Conservation (phyloP, 2,888 invertebrate species). For the Acheta domesticus region DNA sequence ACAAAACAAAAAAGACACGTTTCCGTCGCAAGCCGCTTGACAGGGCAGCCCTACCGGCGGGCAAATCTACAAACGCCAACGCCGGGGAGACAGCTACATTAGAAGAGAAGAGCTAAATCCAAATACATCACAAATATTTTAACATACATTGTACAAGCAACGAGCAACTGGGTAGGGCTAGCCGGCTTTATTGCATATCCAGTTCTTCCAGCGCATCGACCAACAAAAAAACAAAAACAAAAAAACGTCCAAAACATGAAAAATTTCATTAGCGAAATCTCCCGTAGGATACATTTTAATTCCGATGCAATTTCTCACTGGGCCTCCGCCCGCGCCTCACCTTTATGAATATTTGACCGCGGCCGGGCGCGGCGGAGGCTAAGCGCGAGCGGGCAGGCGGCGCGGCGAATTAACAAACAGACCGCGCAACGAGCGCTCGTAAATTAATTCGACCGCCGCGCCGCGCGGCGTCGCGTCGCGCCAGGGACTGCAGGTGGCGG, state of each 20-base stretch:
- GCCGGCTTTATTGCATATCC: no score
- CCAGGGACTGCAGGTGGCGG: no score
- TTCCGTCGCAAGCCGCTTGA: no score
- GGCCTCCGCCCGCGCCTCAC: not conserved
- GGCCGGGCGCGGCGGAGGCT: not conserved
- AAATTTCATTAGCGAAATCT: constrained; percentile 8
- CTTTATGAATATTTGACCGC: not conserved
- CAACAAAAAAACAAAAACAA: not conserved
- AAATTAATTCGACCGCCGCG: not conserved
- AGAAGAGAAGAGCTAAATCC: not conserved
- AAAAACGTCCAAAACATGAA: not conserved
- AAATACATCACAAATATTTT: not conserved
- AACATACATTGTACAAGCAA: not conserved
- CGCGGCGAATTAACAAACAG: not conserved
- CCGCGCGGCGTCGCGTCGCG: no score
- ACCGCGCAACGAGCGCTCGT: not conserved
- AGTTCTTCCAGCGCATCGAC: not conserved
- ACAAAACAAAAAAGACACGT: no score
- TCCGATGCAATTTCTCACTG: constrained; percentile 3
- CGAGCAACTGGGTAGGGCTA: not conserved
- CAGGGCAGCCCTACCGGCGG: no score
- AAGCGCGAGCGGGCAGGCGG: not conserved
- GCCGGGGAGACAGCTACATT: not conserved
- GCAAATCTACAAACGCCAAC: no score
- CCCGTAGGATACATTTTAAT: constrained; percentile 9